Conservation (phyloP, 92 coral and sea anemone genomes). For the Bergia puertoricense region DNA sequence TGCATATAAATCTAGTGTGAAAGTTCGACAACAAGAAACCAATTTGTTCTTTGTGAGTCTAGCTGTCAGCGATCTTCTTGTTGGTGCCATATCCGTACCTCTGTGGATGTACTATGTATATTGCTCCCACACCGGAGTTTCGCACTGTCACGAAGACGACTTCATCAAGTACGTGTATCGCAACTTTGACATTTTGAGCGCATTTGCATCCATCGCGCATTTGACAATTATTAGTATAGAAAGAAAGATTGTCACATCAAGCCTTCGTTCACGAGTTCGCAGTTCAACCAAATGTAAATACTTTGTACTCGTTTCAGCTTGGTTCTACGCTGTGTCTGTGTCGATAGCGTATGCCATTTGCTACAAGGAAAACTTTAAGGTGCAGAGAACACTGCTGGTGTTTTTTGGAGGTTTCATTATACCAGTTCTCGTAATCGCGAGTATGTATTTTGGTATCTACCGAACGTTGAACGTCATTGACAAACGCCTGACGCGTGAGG, state of each 20-base stretch:
- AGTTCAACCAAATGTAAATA: constrained; percentile 51
- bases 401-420: constrained; percentile 67
- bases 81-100: constrained; percentile 77
- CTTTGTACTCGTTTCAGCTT: constrained; percentile 53
- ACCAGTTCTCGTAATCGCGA: constrained; percentile 55
- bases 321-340: constrained; percentile 61
- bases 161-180: constrained; percentile 31
- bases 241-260: constrained; percentile 55
- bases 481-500: constrained; percentile 44
- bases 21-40: constrained; percentile 55
- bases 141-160: constrained; percentile 19
- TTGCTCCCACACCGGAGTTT: constrained; percentile 48
- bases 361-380: constrained; percentile 31
- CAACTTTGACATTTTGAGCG: constrained; percentile 73
- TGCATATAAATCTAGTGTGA: constrained; percentile 50
- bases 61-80: constrained; percentile 73
- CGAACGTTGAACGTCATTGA: constrained; percentile 49
- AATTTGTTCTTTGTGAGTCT: constrained; percentile 77
- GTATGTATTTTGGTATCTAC: constrained; percentile 58
- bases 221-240: constrained; percentile 77
- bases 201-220: constrained; percentile 76
- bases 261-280: constrained; percentile 52
- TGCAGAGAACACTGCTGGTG: constrained; percentile 53
- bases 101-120: constrained; percentile 67
- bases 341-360: constrained; percentile 47